A percentile compares a stretch with the other conserved stretches of the same genome.
Evolutionary conservation across 1,140 invertebrate species (phyloP).

Genomic region (Sarcophaga peregrina): DNA sequence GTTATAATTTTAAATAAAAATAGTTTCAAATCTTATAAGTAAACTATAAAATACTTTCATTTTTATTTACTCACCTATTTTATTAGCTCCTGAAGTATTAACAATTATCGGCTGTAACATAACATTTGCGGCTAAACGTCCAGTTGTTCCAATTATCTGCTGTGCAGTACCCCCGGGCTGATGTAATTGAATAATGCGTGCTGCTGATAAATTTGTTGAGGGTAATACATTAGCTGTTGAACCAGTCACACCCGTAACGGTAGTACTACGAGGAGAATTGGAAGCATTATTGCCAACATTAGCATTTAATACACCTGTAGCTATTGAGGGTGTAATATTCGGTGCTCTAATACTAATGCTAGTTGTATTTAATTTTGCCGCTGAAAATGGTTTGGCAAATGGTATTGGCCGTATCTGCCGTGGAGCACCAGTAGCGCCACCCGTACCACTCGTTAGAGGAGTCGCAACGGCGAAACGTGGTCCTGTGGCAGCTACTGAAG

Average conservation of each 20-base stretch:
- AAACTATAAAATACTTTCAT: no score
- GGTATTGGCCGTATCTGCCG: slow-evolving; percentile 60
- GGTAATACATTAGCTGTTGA: slow-evolving; percentile 48
- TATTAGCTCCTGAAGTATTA: slow-evolving; percentile 56
- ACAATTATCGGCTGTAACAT: slow-evolving; percentile 65
- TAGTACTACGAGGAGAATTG: slow-evolving; percentile 50
- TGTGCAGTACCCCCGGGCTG: slow-evolving; percentile 55
- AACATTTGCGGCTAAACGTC: slow-evolving; percentile 58
- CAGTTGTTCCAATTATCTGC: slow-evolving; percentile 58
- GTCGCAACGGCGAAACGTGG: slow-evolving; percentile 62
- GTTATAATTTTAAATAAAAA: no score
- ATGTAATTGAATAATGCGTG: slow-evolving; percentile 65
- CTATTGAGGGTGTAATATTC: slow-evolving; percentile 54
- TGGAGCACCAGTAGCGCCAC: slow-evolving; percentile 49
- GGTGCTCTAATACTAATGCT: slow-evolving; percentile 64
- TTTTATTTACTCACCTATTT: slow-evolving; percentile 56
- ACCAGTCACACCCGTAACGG: slow-evolving; percentile 46
- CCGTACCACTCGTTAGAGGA: slow-evolving; percentile 46
- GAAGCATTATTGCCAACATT: slow-evolving; percentile 48
- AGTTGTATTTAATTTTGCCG: slow-evolving; percentile 60
- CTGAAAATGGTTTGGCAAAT: slow-evolving; percentile 57
- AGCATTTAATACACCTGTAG: slow-evolving; percentile 50
- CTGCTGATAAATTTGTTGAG: slow-evolving; percentile 57
- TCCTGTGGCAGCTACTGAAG: slow-evolving; percentile 16
- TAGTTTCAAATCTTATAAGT: no score